phyloP scores from a whole-genome alignment of 2,113 vertebrate species.

The Chaetura pelagica region DNA sequence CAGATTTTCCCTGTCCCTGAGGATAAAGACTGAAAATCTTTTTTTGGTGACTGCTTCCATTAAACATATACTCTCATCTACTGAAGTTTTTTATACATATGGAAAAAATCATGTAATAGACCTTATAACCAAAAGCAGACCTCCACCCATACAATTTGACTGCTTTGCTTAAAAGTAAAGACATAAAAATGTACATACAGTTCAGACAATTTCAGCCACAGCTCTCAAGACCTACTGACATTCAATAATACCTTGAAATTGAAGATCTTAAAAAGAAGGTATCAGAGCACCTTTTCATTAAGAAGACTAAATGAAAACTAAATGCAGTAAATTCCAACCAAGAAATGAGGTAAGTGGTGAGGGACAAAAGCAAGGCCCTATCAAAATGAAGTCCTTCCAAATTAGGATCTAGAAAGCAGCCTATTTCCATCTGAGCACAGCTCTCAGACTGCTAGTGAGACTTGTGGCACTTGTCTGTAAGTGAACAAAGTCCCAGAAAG shows the following conservation, averaged over 20 bases:
- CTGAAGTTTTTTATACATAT: not conserved
- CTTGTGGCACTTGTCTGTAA: not conserved
- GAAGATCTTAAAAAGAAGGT: not conserved
- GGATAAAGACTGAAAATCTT: not conserved
- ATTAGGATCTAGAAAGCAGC: not conserved
- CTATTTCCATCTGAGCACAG: not conserved
- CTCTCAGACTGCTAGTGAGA: not conserved
- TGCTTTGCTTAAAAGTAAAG: not conserved
- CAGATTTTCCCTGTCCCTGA: not conserved
- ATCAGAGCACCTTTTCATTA: not conserved
- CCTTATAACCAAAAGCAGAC: not conserved
- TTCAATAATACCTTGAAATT: not conserved
- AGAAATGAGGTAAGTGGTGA: not conserved
- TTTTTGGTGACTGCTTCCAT: not conserved
- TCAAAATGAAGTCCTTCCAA: not conserved
- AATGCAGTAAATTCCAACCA: not conserved
- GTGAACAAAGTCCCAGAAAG: not conserved
- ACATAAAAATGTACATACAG: not conserved
- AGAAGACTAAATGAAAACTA: not conserved
- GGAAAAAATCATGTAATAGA: not conserved
- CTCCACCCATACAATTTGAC: not conserved
- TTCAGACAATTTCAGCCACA: not conserved
- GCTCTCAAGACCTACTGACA: not conserved
- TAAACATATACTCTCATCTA: not conserved
- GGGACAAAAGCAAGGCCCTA: not conserved